Evolutionary conservation across 2,113 vertebrate species (phyloP), one percentile per base, ranked within the genome.

Genomic region (Heterocephalus glaber): DNA sequence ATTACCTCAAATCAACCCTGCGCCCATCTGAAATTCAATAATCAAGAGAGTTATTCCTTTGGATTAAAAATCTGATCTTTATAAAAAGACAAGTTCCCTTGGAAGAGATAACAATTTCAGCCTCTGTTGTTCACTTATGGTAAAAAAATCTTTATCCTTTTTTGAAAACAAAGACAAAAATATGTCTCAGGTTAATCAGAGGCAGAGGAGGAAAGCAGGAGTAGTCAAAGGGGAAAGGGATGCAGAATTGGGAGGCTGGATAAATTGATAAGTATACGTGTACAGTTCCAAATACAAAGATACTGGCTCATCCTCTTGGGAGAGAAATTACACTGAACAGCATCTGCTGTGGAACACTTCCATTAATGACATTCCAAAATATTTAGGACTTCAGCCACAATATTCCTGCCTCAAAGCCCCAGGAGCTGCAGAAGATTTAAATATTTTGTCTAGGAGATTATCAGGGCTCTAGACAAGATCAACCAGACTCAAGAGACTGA

Each of bases 391-490:
- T 95, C 61, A 93, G 49, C 60, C 83, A 97, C 87, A 97, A 98
- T 98, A 98, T 96, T 98, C 98, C 94, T 80, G 90, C 28, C 58
- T 90, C 91, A 66, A 44, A 96, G 86, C 89, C 92, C 81, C 95
- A 44, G 28, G 85, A 96, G 95, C 89, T 79, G 83, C 30, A 56
- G 61, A 65, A 93, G 77, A 79, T 65, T 83, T 83, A 86, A 98
- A 89, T 95, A 96, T 97, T 98, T 97, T 97, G 96, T 98, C 95
- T 9, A 1, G 93, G 89, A 98, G 44, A 96, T 92, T 35, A 83
- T 56, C 94, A 89, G 97, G 94, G 88, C 93, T 96, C 97, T 97
- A 97, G 97, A 97, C 47, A 96, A 97, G 93, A 97, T 96, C 94
- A 95, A 82, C 93, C 86, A 87, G 95, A 81, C 94, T 97, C 97